These are phyloP conservation scores for Acrocephalus arundinaceus DNA, from an alignment of 2,113 vertebrate species.

Conservation along the genomic window DNA sequence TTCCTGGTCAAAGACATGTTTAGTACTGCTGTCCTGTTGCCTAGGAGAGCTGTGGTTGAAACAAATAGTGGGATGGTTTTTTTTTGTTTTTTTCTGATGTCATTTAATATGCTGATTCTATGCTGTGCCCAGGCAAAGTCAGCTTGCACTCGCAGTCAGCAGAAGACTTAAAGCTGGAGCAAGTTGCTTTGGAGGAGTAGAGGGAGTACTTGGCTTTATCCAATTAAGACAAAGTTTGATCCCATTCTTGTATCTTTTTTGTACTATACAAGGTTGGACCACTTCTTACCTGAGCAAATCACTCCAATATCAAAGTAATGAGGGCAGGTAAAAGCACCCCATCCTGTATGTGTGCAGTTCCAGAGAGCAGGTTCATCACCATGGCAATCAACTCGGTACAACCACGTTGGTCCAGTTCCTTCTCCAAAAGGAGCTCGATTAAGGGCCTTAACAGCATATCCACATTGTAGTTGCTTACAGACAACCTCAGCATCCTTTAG, in stretches of 20 bases:
- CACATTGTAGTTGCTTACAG: constrained; percentile 68
- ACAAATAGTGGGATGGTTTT: not conserved
- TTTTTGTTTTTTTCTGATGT: not conserved
- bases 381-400: constrained; percentile 59
- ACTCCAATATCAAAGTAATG: constrained; percentile 69
- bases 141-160: not conserved
- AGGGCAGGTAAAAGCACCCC: constrained; percentile 64
- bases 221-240: not conserved
- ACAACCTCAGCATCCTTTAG: constrained; percentile 66
- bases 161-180: not conserved
- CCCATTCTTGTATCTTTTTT: not conserved
- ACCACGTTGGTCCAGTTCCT: constrained; percentile 73
- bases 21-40: not conserved
- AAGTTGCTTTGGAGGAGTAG: not conserved
- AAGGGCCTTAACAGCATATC: constrained; percentile 58
- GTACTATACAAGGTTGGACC: not conserved
- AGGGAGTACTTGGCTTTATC: not conserved
- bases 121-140: not conserved
- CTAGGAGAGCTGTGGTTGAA: not conserved
- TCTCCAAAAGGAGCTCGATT: constrained; percentile 60
- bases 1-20: not conserved
- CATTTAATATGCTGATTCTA: not conserved
- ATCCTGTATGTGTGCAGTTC: constrained; percentile 63
- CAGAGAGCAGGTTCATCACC: constrained; percentile 71
- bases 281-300: constrained; percentile 73